phyloP scores from a whole-genome alignment of 2,113 vertebrate genomes.

The Ursus arctos region DNA sequence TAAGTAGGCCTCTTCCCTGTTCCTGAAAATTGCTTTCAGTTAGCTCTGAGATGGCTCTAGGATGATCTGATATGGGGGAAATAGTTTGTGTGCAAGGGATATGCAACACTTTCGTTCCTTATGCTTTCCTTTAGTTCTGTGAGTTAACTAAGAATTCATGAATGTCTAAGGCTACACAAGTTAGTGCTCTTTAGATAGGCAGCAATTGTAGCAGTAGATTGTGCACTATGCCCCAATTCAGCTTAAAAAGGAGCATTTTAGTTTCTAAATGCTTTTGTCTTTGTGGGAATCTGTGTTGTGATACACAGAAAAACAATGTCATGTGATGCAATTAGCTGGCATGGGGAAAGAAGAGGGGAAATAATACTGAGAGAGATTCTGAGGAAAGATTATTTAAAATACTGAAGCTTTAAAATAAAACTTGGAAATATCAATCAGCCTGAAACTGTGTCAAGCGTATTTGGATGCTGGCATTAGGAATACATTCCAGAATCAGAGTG shows the following conservation, averaged over 20 bases:
- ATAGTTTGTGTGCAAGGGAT: not conserved
- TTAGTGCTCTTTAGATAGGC: not conserved
- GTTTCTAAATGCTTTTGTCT: not conserved
- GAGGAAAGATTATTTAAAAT: not conserved
- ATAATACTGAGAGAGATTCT: not conserved
- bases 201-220: not conserved
- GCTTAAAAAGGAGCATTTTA: not conserved
- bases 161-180: not conserved
- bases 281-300: not conserved
- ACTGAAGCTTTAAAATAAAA: slow-evolving; percentile 38
- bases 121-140: not conserved
- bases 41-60: not conserved
- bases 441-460: slow-evolving; percentile 34
- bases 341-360: not conserved
- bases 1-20: not conserved
- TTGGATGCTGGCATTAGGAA: slow-evolving; percentile 1
- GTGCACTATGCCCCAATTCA: not conserved
- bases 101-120: not conserved
- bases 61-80: not conserved
- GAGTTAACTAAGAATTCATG: not conserved
- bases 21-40: not conserved
- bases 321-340: not conserved
- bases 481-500: not conserved
- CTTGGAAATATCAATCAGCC: not conserved
- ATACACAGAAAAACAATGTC: not conserved